Conservation (phyloP, 2,797 vertebrate genomes). For the Liasis olivaceus region DNA sequence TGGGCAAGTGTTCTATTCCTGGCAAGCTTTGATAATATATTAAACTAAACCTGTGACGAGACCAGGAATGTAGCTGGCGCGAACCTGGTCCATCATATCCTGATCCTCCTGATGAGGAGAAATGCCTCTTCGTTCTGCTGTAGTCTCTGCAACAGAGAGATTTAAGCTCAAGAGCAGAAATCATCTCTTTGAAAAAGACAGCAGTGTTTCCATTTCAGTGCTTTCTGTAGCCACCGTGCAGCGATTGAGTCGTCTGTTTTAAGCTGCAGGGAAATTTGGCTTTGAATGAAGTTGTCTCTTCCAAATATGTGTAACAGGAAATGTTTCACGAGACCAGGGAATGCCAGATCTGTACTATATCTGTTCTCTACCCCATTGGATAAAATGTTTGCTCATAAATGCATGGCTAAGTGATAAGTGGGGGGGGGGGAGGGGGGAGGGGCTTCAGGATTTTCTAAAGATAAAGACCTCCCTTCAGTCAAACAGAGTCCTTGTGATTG, state of each 20-base stretch:
- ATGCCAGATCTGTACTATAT: background rate
- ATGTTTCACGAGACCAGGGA: background rate
- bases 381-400: background rate
- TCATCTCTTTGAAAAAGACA: background rate
- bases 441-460: background rate
- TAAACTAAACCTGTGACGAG: background rate
- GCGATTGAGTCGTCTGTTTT: background rate
- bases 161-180: slow-evolving; percentile 4
- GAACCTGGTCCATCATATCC: background rate
- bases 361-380: background rate
- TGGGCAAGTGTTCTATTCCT: slow-evolving; percentile 10
- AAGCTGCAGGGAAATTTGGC: background rate
- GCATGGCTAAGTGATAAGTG: background rate
- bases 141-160: background rate
- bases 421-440: background rate
- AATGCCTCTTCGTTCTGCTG: background rate
- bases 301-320: background rate
- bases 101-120: background rate
- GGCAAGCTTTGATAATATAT: slow-evolving; percentile 27
- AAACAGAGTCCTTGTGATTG: background rate
- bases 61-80: background rate
- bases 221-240: background rate
- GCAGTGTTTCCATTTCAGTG: background rate
- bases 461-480: background rate
- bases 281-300: background rate